Percentiles rank a stretch among this genome's conserved stretches.
Evolutionary conservation across 2,113 vertebrate species (phyloP).

Genomic region (Pterocles orientalis): DNA sequence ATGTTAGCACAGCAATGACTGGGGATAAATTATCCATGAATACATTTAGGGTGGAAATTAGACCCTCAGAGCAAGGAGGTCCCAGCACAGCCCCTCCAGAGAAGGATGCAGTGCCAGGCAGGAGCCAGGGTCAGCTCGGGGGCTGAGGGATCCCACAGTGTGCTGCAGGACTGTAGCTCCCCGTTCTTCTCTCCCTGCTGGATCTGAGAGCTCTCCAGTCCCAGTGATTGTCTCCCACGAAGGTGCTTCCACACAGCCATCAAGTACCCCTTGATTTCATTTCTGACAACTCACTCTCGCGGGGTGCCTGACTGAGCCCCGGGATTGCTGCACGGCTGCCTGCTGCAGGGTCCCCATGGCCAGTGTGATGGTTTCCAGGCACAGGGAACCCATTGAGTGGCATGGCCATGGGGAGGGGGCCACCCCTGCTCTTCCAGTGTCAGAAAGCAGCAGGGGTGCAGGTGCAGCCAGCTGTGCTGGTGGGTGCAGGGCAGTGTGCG

Average conservation of each 20-base stretch:
- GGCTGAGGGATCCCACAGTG: accelerated
- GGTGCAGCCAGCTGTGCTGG: accelerated
- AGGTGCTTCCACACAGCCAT: not conserved
- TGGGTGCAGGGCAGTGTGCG: not conserved
- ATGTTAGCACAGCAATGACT: slow-evolving; percentile 43
- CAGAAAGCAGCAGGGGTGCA: not conserved
- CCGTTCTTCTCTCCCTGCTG: not conserved
- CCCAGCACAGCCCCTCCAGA: not conserved
- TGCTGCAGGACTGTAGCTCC: not conserved
- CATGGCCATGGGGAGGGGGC: not conserved
- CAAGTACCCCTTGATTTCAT: not conserved
- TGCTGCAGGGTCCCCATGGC: not conserved
- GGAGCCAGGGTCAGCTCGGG: accelerated
- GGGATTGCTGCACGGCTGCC: accelerated
- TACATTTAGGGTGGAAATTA: slow-evolving; percentile 46
- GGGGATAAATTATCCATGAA: slow-evolving; percentile 55
- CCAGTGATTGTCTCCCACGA: not conserved
- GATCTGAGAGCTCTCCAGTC: not conserved
- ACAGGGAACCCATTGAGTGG: not conserved
- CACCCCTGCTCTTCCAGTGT: not conserved
- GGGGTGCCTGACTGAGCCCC: not conserved
- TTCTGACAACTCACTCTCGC: not conserved
- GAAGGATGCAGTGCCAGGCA: not conserved
- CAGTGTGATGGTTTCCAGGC: not conserved
- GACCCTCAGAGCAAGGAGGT: not conserved